These are phyloP conservation scores for Caenorhabditis doughertyi DNA, from an alignment of 2,888 invertebrate genomes.

Conservation along the genomic window DNA sequence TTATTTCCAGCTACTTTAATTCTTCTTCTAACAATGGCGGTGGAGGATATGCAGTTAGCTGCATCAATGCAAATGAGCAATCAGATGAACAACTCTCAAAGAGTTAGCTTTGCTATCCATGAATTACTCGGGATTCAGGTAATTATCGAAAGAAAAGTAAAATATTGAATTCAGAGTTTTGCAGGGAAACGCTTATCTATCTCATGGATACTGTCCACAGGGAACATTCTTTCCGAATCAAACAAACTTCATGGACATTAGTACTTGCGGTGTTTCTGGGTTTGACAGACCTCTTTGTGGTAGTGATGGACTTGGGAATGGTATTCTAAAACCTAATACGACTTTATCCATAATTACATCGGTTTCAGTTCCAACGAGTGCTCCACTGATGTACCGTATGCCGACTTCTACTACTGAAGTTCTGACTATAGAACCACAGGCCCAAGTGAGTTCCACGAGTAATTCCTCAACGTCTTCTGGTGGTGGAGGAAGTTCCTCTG, in stretches of 20 bases:
- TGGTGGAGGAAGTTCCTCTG: slow-evolving; percentile 16
- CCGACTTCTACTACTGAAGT: slow-evolving; percentile 26
- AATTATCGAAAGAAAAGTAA: not conserved
- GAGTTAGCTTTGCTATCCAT: slow-evolving; percentile 81
- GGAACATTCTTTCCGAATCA: slow-evolving; percentile 70
- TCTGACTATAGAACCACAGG: slow-evolving; percentile 9
- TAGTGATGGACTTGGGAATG: slow-evolving; percentile 37
- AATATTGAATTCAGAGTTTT: not conserved
- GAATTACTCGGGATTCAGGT: slow-evolving; percentile 77
- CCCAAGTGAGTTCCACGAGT: slow-evolving; percentile 40
- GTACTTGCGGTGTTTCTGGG: slow-evolving; percentile 51
- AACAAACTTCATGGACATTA: slow-evolving; percentile 59
- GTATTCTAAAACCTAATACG: not conserved
- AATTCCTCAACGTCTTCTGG: slow-evolving; percentile 30
- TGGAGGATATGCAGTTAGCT: slow-evolving; percentile 71
- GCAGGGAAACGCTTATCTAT: slow-evolving; percentile 66
- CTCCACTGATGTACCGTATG: slow-evolving; percentile 58
- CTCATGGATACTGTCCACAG: slow-evolving; percentile 72
- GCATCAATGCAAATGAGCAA: slow-evolving; percentile 64
- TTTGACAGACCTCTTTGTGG: slow-evolving; percentile 51
- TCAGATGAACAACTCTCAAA: slow-evolving; percentile 59
- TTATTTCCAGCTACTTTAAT: slow-evolving; percentile 24
- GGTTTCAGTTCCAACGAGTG: slow-evolving; percentile 23
- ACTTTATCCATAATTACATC: not conserved
- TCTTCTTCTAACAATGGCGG: slow-evolving; percentile 61